These are phyloP conservation scores for Mormyrus proboscirostris DNA, from an alignment of 2,797 vertebrate species.

Conservation along the genomic window DNA sequence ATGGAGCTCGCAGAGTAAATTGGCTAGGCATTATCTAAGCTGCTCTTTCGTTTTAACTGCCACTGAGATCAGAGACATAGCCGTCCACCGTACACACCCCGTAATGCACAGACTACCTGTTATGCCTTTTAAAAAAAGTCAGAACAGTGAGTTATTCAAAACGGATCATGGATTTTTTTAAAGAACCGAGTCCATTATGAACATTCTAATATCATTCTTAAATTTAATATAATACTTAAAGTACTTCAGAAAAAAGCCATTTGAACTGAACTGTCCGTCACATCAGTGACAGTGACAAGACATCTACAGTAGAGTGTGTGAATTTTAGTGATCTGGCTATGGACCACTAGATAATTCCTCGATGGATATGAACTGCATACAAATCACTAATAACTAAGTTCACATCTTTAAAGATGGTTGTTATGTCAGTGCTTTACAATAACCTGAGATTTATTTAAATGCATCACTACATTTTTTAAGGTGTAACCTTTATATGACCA, in stretches of 20 bases:
- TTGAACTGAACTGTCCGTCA: neutral
- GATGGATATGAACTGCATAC: neutral
- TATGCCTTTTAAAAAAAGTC: neutral
- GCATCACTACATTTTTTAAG: constrained; percentile 48
- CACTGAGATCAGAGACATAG: neutral
- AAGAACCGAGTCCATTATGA: neutral
- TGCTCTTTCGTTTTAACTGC: neutral
- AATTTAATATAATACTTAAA: neutral
- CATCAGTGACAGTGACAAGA: neutral
- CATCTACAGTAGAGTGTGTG: neutral
- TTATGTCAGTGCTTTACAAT: constrained; percentile 26
- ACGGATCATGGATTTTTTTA: neutral
- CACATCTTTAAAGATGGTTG: neutral
- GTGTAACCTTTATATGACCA: constrained; percentile 51
- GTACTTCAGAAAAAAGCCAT: neutral
- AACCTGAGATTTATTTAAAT: constrained; percentile 53
- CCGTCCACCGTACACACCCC: neutral
- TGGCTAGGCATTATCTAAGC: neutral
- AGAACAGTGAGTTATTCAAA: neutral
- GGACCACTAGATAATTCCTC: neutral
- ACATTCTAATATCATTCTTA: neutral
- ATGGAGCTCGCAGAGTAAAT: neutral
- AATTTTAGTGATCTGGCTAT: neutral
- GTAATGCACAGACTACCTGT: neutral
- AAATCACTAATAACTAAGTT: neutral